Evolutionary conservation across 1,140 invertebrate species (phyloP).

Genomic region (Trichomalopsis sarcophagae): DNA sequence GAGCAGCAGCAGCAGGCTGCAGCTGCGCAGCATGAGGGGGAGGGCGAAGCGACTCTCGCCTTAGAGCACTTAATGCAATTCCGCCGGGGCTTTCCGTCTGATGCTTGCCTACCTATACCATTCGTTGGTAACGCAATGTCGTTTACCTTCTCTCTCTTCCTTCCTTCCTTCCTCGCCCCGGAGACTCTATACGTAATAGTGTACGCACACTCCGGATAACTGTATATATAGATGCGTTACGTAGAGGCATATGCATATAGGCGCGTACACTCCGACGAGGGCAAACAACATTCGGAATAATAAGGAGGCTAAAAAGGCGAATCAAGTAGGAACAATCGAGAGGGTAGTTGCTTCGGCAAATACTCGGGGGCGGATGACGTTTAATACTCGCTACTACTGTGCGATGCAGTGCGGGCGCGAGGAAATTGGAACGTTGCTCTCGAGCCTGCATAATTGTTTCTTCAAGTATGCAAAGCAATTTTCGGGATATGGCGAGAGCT

Average conservation of each 20-base stretch:
- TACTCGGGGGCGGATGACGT: not conserved
- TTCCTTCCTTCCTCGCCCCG: slow-evolving; percentile 37
- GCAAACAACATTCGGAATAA: slow-evolving; percentile 51
- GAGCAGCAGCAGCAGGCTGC: not conserved
- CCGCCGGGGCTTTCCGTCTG: slow-evolving; percentile 61
- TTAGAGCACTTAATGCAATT: slow-evolving; percentile 69
- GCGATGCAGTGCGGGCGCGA: not conserved
- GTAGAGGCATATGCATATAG: too few species aligned
- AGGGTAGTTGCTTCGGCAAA: not conserved
- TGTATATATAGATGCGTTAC: slow-evolving; percentile 41
- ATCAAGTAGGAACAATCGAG: too few species aligned
- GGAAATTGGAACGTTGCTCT: not conserved
- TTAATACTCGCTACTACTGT: not conserved
- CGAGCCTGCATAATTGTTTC: slow-evolving; percentile 1
- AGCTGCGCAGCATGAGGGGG: slow-evolving; percentile 16
- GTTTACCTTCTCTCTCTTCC: slow-evolving; percentile 58
- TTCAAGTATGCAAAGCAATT: slow-evolving; percentile 4
- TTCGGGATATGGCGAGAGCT: not conserved
- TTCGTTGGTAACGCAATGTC: slow-evolving; percentile 63
- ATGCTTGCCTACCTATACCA: slow-evolving; percentile 55
- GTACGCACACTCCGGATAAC: slow-evolving; percentile 38
- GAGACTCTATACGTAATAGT: too few species aligned
- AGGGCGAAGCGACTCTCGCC: slow-evolving; percentile 45
- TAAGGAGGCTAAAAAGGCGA: not conserved
- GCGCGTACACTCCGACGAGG: not conserved